Evolutionary conservation across 1,140 invertebrate species (phyloP).

Genomic region (Eumaeus atala): DNA sequence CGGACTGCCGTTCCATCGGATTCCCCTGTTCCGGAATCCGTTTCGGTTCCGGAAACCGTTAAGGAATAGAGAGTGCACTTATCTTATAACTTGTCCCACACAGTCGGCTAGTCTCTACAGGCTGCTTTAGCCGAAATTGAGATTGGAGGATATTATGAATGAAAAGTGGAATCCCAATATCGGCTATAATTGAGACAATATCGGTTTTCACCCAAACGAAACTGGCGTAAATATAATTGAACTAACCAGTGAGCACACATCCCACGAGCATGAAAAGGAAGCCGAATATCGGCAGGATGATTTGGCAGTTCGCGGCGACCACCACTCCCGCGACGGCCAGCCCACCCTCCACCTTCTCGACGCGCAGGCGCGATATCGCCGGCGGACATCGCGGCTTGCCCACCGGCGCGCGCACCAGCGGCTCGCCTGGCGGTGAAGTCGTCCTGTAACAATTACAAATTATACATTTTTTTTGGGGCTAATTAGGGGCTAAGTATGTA

Average conservation of each 20-base stretch:
- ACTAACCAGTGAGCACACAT: conserved; percentile 81
- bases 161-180: too few species aligned
- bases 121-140: too few species aligned
- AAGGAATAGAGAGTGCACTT: too few species aligned
- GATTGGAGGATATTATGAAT: too few species aligned
- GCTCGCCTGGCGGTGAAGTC: conserved; percentile 60
- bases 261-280: conserved; percentile 83
- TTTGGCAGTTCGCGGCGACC: conserved; percentile 83
- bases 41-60: too few species aligned
- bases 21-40: too few species aligned
- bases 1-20: too few species aligned
- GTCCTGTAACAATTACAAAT: conserved; percentile 40
- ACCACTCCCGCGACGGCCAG: conserved; percentile 83
- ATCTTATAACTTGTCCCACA: too few species aligned
- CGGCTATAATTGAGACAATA: too few species aligned
- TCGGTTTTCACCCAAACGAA: too few species aligned
- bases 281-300: conserved; percentile 83
- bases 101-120: too few species aligned
- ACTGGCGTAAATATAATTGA: neutral
- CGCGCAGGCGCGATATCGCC: conserved; percentile 75
- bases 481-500: too few species aligned
- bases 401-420: conserved; percentile 57
- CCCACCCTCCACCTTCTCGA: conserved; percentile 84
- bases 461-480: neutral
- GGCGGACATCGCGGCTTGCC: conserved; percentile 77